Evolutionary conservation across 2,888 invertebrate genomes (phyloP).

Genomic region (Yponomeuta malinellus): DNA sequence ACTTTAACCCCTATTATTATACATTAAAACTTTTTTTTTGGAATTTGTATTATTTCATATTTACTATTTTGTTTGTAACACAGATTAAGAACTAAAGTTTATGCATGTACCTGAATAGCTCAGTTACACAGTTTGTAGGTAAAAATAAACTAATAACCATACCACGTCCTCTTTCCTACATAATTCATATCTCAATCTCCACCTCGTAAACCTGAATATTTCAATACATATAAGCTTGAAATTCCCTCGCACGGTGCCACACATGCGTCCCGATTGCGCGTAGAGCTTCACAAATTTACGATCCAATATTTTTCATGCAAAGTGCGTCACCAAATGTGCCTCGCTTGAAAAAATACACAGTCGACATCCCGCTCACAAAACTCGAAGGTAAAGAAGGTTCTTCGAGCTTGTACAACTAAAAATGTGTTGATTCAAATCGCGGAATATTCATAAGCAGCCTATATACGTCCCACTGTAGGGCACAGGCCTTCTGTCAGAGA

Average conservation of each 20-base stretch:
- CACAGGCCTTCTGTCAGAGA: too few relatives aligned
- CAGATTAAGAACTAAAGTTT: too few relatives aligned
- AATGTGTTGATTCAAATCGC: neutral
- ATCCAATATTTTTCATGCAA: conserved; percentile 73
- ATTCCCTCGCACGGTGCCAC: conserved; percentile 29
- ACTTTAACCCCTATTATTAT: too few relatives aligned
- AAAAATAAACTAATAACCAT: too few relatives aligned
- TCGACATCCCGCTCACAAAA: conserved; percentile 20
- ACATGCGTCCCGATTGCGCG: conserved; percentile 59
- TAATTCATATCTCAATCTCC: conserved; percentile 32
- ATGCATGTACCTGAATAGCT: too few relatives aligned
- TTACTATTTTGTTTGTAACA: too few relatives aligned
- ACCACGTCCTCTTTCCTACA: conserved; percentile 2
- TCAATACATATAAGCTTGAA: conserved; percentile 33
- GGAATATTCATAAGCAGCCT: too few relatives aligned
- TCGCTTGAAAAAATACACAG: conserved; percentile 62
- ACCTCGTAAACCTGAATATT: conserved; percentile 54
- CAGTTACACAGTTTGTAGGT: too few relatives aligned
- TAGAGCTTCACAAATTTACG: conserved; percentile 61
- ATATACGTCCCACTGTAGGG: too few relatives aligned
- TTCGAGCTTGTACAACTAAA: conserved; percentile 44
- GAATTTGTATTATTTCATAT: too few relatives aligned
- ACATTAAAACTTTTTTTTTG: too few relatives aligned
- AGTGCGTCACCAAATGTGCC: conserved; percentile 72
- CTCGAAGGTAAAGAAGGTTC: neutral